Evolutionary conservation across 2,888 invertebrate genomes (phyloP).

Genomic region (Phyto melanocephala): DNA sequence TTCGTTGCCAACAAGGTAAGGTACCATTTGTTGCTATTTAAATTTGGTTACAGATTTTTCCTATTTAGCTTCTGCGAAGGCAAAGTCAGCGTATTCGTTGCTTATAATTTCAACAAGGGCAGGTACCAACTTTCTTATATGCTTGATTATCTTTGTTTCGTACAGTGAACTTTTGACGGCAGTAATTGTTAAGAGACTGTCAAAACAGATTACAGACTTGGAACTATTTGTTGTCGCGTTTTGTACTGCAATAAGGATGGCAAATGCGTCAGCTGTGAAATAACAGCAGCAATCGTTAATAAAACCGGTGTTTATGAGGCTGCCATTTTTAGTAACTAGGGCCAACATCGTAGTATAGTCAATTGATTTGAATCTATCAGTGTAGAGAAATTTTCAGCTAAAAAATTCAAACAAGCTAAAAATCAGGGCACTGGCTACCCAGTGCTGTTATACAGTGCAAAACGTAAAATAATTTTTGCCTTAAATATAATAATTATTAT

Average conservation of each 20-base stretch:
- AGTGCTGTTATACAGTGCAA: too few species aligned
- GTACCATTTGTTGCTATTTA: too few species aligned
- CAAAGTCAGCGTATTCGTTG: neutral
- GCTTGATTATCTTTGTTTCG: neutral
- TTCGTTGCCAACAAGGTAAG: too few species aligned
- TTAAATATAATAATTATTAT: too few species aligned
- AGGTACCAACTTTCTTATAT: neutral
- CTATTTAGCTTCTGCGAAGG: too few species aligned
- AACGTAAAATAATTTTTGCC: too few species aligned
- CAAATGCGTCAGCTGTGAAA: neutral
- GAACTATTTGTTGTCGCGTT: neutral
- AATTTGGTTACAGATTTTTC: too few species aligned
- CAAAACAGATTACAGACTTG: neutral
- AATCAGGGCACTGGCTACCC: too few species aligned
- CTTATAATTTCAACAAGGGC: neutral
- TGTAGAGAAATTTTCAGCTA: too few species aligned
- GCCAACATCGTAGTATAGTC: neutral
- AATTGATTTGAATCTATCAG: too few species aligned
- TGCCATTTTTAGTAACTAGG: neutral
- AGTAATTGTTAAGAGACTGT: neutral
- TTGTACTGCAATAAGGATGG: neutral
- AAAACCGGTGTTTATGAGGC: neutral
- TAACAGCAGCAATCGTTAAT: neutral
- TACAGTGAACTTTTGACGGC: neutral
- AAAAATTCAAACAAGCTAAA: too few species aligned